Base-by-base conservation (phyloP, 2,797 vertebrate genomes). In the Gymnoscopelus braueri region DNA sequence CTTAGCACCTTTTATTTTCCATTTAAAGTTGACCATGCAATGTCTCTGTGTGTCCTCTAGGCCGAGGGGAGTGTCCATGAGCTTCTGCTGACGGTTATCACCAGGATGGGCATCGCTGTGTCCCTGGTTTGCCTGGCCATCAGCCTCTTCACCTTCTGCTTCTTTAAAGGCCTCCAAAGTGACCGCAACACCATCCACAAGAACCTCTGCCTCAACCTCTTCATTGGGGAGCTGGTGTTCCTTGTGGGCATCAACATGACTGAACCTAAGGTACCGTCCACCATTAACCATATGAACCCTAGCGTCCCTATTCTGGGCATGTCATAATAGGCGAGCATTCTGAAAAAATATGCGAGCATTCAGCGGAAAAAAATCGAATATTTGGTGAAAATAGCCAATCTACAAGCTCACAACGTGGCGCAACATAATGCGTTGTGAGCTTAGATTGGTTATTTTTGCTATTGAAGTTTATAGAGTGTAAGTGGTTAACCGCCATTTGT, bases 111-210 rank as follows among this genome's bases (percentile, higher is more conserved):
- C 66, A 97, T 99, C 67, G 95, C 97, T 15, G 95, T 99, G 84
- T 98, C 97, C 63, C 96, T 99, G 1, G 95, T 99, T 84, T 99
- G 98, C 89, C 94, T 99, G 69, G 96, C 97, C 85, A 96, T 98
- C 90, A 98, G 97, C 94, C 96, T 98, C 92, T 97, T 98, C 91
- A 99, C 97, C 79, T 99, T 99, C 94, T 98, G 96, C 93, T 99
- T 98, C 93, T 99, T 99, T 95, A 94, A 95, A 56, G 97, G 97
- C 24, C 94, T 99, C 58, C 98, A 99, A 83, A 97, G 95, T n/a
- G 98, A 99, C 91, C 96, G 97, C 77, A 99, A 99, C 88, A 99
- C 98, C 74, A 99, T 99, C 89, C 97, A 98, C 93, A 99, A 99
- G 91, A 99, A 99, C 90, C 96, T 99, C 82, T 99, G 98, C 87